Base-by-base conservation (phyloP, 35 echinoderm and acorn worm genomes). In the Nesometra sesokonis region DNA sequence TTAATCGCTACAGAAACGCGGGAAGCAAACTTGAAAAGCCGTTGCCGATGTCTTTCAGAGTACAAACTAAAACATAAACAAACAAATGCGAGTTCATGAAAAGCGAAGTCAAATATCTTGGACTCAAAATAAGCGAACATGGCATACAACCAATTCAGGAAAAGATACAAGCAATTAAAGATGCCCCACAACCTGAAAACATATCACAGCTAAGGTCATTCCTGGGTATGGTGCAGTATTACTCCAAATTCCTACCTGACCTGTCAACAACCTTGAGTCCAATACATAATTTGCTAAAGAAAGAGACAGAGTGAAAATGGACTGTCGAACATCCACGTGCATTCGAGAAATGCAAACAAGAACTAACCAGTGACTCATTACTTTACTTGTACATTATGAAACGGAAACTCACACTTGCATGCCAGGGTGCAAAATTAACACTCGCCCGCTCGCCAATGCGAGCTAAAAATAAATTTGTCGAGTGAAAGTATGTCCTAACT, bases 181-280 rank as follows among this genome's bases (percentile, higher is more conserved):
- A 84, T 0, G 39, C 82, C 13, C 80, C 86, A 36, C 76, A n/a
- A 27, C 87, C 93, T 5, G 5, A 32, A 47, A 89, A 91, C 33
- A 47, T 83, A 27, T 84, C 36, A 29, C 90, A 95, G 46, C 37
- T 92, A 80, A 89, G 77, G 36, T 89, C 94, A 5, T 93, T 78
- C 57, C 57, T 93, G 11, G 91, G 88, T 4, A 31, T 93, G 37
- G 5, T 97, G 7, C 89, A 97, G 77, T 93, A 90, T 80, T 93
- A 93, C 57, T 88, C 79, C 32, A 90, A 89, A 36, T 97, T 97
- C 40, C 2, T 97, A 33, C 85, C 23, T 2, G 90, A 91, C 83
- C 46, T 97, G 17, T 97, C 94, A 7, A 83, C 91, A 21, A 11
- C 77, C 52, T 17, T 93, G 8, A 81, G 87, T 3, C 90, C 90